These are phyloP conservation scores for Cephus pygmeus DNA, from an alignment of 2,888 invertebrate species.

Conservation along the genomic window DNA sequence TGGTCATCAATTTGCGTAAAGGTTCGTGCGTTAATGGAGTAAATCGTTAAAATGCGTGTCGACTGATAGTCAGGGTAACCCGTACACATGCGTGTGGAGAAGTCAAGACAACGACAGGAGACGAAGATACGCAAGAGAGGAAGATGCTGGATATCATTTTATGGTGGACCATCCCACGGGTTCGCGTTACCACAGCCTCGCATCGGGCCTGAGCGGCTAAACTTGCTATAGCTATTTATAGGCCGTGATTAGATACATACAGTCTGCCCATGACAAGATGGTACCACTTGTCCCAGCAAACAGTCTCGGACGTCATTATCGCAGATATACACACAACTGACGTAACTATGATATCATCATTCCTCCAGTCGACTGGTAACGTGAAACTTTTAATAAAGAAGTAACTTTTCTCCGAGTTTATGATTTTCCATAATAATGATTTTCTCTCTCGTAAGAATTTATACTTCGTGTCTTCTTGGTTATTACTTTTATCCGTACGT, in stretches of 20 bases:
- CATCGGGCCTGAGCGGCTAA: slow-evolving; percentile 46
- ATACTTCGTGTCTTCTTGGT: neutral
- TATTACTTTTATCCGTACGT: neutral
- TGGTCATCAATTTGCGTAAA: neutral
- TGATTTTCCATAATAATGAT: neutral
- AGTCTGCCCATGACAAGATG: slow-evolving; percentile 43
- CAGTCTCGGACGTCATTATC: slow-evolving; percentile 16
- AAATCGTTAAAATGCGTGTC: slow-evolving; percentile 53
- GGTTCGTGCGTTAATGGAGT: slow-evolving; percentile 59
- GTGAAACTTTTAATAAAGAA: neutral
- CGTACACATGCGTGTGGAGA: neutral
- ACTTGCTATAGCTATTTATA: slow-evolving; percentile 58
- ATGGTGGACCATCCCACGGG: slow-evolving; percentile 49
- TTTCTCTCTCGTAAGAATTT: neutral
- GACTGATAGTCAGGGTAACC: neutral
- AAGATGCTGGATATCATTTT: neutral
- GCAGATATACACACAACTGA: neutral
- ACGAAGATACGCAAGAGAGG: neutral
- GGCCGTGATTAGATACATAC: slow-evolving; percentile 56
- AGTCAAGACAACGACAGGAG: neutral
- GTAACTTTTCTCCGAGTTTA: neutral
- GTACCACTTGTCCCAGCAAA: neutral
- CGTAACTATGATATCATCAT: neutral
- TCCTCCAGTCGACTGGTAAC: neutral
- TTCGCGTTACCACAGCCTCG: slow-evolving; percentile 46